These are phyloP conservation scores for Takifugu flavidus DNA, from an alignment of 2,113 vertebrate genomes.

Conservation along the genomic window DNA sequence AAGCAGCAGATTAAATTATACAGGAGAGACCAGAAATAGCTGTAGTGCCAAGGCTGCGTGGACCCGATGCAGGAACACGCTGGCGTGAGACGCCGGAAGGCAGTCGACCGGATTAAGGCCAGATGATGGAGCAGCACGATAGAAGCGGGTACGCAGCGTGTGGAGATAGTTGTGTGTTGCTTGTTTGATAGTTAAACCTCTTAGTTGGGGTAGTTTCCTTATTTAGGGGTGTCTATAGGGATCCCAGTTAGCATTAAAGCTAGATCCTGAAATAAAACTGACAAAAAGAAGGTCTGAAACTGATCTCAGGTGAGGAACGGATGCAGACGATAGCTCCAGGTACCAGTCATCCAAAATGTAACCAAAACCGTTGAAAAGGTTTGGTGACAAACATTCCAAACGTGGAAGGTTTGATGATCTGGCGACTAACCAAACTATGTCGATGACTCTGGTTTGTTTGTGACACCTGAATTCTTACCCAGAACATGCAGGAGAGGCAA, in stretches of 20 bases:
- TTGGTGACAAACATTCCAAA: too few species aligned
- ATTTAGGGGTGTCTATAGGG: too few species aligned
- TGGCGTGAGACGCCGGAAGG: constrained; percentile 44
- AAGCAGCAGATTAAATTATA: constrained; percentile 75
- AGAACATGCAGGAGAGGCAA: constrained; percentile 87
- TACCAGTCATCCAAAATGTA: too few species aligned
- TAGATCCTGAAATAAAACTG: neutral
- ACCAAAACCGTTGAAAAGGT: too few species aligned
- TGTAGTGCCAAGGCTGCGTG: constrained; percentile 41
- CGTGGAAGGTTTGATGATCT: too few species aligned
- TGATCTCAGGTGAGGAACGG: constrained; percentile 6
- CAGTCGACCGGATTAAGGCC: constrained; percentile 49
- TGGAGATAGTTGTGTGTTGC: too few species aligned
- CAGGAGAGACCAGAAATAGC: constrained; percentile 76
- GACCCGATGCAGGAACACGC: constrained; percentile 50
- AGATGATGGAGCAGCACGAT: constrained; percentile 15
- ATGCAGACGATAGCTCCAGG: neutral
- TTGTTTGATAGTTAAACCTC: too few species aligned
- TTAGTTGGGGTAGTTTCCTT: too few species aligned
- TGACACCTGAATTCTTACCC: constrained; percentile 70
- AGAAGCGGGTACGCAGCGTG: too few species aligned
- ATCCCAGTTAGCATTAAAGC: too few species aligned
- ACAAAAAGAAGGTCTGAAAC: neutral
- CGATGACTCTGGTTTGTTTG: neutral
- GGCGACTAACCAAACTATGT: too few species aligned